A percentile compares a stretch with the other conserved stretches of the same genome.
phyloP scores from a whole-genome alignment of 2,888 invertebrate species.

The Drosophila acutilabella region DNA sequence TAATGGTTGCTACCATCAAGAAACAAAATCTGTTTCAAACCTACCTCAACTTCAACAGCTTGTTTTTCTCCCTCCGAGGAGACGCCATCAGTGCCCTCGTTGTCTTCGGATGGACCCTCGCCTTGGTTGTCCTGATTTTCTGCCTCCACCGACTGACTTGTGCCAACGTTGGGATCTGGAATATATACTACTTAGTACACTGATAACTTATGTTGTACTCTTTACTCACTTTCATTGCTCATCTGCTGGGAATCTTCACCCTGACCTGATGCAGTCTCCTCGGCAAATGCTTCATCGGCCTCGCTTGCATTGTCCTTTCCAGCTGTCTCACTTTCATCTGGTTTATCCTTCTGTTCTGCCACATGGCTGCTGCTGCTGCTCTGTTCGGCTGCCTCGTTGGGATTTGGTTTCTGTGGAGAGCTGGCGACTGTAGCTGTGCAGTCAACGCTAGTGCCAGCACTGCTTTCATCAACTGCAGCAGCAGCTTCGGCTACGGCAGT shows the following conservation, averaged over 20 bases:
- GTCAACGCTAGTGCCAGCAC: constrained; percentile 53
- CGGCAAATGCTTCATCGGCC: constrained; percentile 82
- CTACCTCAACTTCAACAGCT: constrained; percentile 84
- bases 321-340: constrained; percentile 47
- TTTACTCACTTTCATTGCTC: constrained; percentile 77
- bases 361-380: constrained; percentile 44
- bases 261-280: constrained; percentile 83
- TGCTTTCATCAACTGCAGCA: constrained; percentile 50
- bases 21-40: background rate
- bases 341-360: constrained; percentile 54
- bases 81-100: constrained; percentile 86
- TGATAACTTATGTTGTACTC: background rate
- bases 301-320: constrained; percentile 85
- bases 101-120: constrained; percentile 82
- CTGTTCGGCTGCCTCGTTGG: constrained; percentile 57
- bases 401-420: constrained; percentile 57
- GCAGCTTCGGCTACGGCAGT: constrained; percentile 73
- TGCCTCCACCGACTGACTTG: constrained; percentile 85
- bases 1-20: background rate
- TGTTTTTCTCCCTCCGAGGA: constrained; percentile 89
- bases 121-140: constrained; percentile 82
- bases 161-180: constrained; percentile 84
- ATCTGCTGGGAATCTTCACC: constrained; percentile 75
- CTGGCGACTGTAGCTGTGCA: constrained; percentile 48
- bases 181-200: background rate